Base-by-base conservation (phyloP, 1,140 invertebrate species). In the Elysia chlorotica region DNA sequence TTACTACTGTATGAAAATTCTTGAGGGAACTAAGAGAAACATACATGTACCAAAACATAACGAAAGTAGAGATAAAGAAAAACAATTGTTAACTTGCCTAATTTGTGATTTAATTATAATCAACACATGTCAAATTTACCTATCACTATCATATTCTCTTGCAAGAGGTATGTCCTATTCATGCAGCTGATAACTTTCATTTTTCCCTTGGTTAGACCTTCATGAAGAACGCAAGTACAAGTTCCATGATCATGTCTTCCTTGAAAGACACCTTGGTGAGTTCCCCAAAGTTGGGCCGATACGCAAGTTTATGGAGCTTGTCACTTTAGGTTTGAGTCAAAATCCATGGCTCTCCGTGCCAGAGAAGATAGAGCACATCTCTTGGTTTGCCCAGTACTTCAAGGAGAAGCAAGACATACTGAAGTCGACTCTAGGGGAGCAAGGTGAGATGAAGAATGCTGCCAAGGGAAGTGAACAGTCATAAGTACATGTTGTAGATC, bases 271-370 rank as follows among this genome's bases (percentile, higher is more conserved):
- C 84, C 88, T 98, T 28, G 90, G 93, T 83, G 91, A 89, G 36
- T 98, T 97, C 88, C 97, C 97, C 0, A 90, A 88, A 41, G 91
- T 90, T 80, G 96, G 96, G 0, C 96, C 97, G 0, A 90, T 99
- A 71, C 89, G 94, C 23, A 94, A 98, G 87, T 99, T 98, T 85
- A 99, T 99, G 96, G 96, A 99, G 85, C 89, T 99, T 5, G 96
- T 99, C 0, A 94, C 93, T 78, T 90, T 93, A 0, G 96, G 96
- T n/a, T 89, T 99, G 14, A 96, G 95, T 0, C 97, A 97, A 87
- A 99, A 99, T 90, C 92, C 95, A 3, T 96, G 94, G 85, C 89
- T 98, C 73, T 94, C 93, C 21, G 94, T 94, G 0, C 82, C 93
- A 79, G 93, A 97, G 78, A 99, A 99, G 84, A 90, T 89, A 69